Conservation (phyloP, 2,888 invertebrate species). For the Rotaria macrura region DNA sequence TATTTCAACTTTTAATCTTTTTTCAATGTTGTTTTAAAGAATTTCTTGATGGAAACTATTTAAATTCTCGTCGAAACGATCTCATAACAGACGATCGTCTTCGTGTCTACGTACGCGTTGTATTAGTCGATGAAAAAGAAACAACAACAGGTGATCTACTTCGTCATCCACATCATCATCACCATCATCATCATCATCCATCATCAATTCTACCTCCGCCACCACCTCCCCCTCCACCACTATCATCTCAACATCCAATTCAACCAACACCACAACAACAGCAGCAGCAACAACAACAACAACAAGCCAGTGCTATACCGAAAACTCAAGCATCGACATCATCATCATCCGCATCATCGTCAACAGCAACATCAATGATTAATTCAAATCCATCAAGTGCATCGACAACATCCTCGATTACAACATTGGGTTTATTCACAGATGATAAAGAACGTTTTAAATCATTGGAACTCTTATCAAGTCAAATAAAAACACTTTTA, state of each 20-base stretch:
- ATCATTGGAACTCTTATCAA: constrained; percentile 6
- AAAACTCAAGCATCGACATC: neutral
- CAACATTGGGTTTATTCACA: neutral
- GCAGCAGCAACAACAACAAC: neutral
- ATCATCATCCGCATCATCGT: neutral
- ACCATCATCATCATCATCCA: neutral
- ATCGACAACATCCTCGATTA: neutral
- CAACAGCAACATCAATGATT: neutral
- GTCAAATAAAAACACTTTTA: constrained; percentile 1
- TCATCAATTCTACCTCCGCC: neutral
- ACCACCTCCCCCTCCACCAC: neutral
- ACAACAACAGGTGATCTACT: neutral
- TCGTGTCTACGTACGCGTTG: constrained; percentile 12
- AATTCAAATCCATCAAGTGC: neutral
- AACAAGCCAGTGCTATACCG: neutral
- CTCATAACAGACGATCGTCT: neutral
- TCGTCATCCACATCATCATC: neutral
- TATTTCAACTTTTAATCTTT: too few relatives aligned
- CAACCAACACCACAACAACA: neutral
- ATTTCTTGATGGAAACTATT: neutral
- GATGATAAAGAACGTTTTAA: constrained; percentile 24
- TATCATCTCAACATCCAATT: neutral
- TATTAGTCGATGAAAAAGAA: constrained; percentile 15
- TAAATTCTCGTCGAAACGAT: constrained; percentile 17
- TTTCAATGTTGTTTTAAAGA: neutral